Percentiles rank a stretch among this genome's conserved stretches.
Evolutionary conservation across 2,888 invertebrate genomes (phyloP).

Genomic region (Cataglyphis albicans): DNA sequence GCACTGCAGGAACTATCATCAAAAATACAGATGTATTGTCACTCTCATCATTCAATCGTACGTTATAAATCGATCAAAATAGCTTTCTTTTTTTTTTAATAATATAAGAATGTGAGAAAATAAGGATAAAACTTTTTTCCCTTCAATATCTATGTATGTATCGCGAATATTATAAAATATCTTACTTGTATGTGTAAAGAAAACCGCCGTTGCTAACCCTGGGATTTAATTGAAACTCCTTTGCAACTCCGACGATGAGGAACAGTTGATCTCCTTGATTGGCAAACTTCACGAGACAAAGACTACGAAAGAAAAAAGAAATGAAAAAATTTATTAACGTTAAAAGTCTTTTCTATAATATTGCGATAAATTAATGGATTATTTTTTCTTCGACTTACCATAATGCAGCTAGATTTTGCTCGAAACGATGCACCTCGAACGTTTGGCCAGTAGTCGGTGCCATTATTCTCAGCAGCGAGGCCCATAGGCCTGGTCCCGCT

Average conservation of each 20-base stretch:
- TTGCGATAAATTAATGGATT: neutral
- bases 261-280: conserved; percentile 89
- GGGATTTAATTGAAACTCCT: conserved; percentile 96
- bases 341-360: neutral
- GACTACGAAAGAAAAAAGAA: conserved; percentile 83
- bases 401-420: conserved; percentile 98
- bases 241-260: conserved; percentile 94
- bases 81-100: no score
- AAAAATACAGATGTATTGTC: conserved; percentile 78
- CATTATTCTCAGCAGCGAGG: conserved; percentile 94
- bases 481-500: conserved; percentile 98
- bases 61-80: neutral
- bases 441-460: conserved; percentile 94
- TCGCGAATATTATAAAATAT: conserved; percentile 30
- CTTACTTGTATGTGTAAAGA: conserved; percentile 93
- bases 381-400: conserved; percentile 86
- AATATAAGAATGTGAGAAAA: neutral
- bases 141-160: neutral
- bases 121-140: neutral
- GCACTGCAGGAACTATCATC: conserved; percentile 85
- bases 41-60: conserved; percentile 80
- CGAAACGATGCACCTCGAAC: conserved; percentile 92
- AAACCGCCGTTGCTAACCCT: conserved; percentile 93
- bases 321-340: conserved; percentile 4
- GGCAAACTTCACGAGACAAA: conserved; percentile 93